phyloP scores from a whole-genome alignment of 2,888 invertebrate species.

The Drosophila mimetica region DNA sequence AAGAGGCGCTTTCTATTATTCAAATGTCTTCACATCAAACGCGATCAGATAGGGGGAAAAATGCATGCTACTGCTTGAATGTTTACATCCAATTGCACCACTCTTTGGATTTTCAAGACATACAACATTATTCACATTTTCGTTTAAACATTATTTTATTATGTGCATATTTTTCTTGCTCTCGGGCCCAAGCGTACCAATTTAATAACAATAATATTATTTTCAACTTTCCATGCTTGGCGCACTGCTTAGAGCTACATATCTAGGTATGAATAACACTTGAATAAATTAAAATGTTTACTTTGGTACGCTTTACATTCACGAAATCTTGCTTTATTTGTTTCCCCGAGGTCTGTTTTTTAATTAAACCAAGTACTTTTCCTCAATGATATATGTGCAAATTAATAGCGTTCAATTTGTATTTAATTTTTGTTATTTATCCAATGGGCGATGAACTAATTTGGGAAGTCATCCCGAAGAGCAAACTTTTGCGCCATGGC shows the following conservation, averaged over 20 bases:
- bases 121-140: background rate
- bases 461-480: slow-evolving; percentile 28
- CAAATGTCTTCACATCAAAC: background rate
- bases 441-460: slow-evolving; percentile 51
- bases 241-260: background rate
- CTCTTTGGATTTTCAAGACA: background rate
- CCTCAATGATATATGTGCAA: slow-evolving; percentile 17
- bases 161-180: background rate
- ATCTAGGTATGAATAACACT: background rate
- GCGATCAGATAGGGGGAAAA: background rate
- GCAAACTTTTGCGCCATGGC: slow-evolving; percentile 21
- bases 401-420: slow-evolving; percentile 21
- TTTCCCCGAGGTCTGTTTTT: background rate
- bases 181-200: background rate
- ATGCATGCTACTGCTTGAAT: background rate
- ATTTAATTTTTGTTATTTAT: slow-evolving; percentile 37
- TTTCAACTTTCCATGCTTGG: background rate
- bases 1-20: background rate
- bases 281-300: slow-evolving; percentile 2
- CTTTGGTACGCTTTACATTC: background rate
- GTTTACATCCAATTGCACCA: background rate
- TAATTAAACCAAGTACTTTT: slow-evolving; percentile 5
- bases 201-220: background rate
- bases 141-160: background rate
- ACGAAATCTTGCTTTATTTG: background rate